Base-by-base conservation (phyloP, 2,797 vertebrate genomes). In the Ambastaia sidthimunki region DNA sequence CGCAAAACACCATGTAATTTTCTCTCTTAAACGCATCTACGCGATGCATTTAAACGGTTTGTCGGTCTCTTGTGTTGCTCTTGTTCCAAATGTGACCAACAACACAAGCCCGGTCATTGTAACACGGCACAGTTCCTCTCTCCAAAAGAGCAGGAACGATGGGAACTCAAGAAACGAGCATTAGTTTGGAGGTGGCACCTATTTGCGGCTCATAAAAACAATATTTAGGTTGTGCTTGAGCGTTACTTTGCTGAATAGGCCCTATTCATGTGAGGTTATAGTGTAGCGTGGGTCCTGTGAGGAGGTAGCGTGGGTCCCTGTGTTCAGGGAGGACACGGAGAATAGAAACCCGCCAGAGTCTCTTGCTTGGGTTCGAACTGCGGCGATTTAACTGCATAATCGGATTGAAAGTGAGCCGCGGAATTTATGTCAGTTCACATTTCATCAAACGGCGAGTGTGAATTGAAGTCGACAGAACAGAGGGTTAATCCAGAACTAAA, bases 391-490 rank as follows among this genome's bases (percentile, higher is more conserved):
- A 89, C 93, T 91, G 94, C 90, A 94, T 95, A 95, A 95, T 95
- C 92, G 95, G 94, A 95, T 93, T 94, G 94, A 89, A 91, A 94
- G 90, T 91, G 91, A 93, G 92, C 89, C 92, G 90, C 91, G 92
- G 95, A 92, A 94, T 95, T 95, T 94, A 92, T 95, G 95, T 96
- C 95, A 95, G 93, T 95, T 94, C 92, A 92, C 95, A 96, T 96
- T 95, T 91, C 93, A 85, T 94, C 94, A 92, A 89, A 95, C 93
- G 94, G 92, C 28, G 59, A 83, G 86, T 87, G 89, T 89, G 86
- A 88, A 88, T 94, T 78, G 91, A 88, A 92, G 94, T 94, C 86
- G 93, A 92, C 94, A 91, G 93, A 90, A 93, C 94, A 89, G 86
- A 91, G 91, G 90, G 90, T 90, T 90, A 94, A 95, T 94, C 94